Evolutionary conservation across 53 echinoderm and acorn worm genomes (phyloP), one percentile per base, ranked within the genome.

Genomic region (Luidia sarsii): DNA sequence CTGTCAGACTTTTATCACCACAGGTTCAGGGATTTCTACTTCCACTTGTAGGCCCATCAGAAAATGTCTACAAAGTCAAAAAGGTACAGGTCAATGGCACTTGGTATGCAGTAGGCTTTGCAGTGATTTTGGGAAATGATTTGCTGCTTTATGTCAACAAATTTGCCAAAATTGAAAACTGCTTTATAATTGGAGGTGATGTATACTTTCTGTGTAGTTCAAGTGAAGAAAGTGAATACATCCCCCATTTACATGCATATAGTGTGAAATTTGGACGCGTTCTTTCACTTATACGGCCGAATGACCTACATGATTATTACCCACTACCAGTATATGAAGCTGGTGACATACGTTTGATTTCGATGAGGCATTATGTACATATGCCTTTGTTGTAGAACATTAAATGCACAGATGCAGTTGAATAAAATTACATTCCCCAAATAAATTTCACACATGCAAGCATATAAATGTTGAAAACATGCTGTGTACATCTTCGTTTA

Each of bases 1-100:
- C 59, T 45, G 28, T 70, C 18, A 45, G 24, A 7, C 23, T 68
- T 31, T n/a, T 68, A 1, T 33, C 68, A 25, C 46, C 48, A 46
- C 14, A 68, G 27, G 61, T 68, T 9, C 68, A 68, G 30, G 14
- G 30, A 16, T 68, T 68, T 48, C 22, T 68, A 28, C 7, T 68
- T 16, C 79, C 66, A 32, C 30, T 70, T 34, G 52, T 50, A 10
- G 64, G 61, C 6, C 52, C 37, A 18, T 45, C 33, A 81, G 82
- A 80, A n/a, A n/a, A n/a, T 54, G 82, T 82, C 13, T 88, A 71
- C 54, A 67, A 39, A 25, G 80, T 70, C 2, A 48, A 41, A 22
- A 48, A 64, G 19, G 87, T 81, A 34, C 25, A 38, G 34, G 30
- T 48, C 31, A 56, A 55, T 65, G 73, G 73, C 5, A 64, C 45